Evolutionary conservation across 2,113 vertebrate genomes (phyloP), one percentile per base, ranked within the genome.

Genomic region (Halichoeres trimaculatus): DNA sequence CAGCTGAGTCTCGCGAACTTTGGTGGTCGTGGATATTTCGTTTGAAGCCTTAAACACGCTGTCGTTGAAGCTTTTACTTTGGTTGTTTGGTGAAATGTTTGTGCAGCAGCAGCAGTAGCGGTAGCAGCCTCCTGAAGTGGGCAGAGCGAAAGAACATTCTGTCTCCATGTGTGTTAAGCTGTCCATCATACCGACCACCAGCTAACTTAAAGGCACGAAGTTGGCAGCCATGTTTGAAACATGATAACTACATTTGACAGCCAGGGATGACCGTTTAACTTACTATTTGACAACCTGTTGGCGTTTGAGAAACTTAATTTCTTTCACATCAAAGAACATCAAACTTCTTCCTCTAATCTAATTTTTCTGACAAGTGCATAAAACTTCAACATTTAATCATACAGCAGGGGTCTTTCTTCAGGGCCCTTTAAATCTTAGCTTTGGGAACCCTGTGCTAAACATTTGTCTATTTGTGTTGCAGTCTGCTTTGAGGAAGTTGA

Each of bases 81-180:
- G 10, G 13, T 22, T 47, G 43, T 8, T 43, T 2, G 20, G 43
- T 19, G 2, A n/a, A 14, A 3, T 50, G 55, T 67, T 23, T 56
- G 34, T 22, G 0, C 23, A 8, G 43, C 19, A 20, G n/a, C n/a
- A n/a, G n/a, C n/a, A n/a, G n/a, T n/a, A n/a, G n/a, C n/a, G n/a
- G n/a, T n/a, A n/a, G n/a, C n/a, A n/a, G 43, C 17, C 1, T 48
- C n/a, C 8, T 16, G 24, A 38, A 17, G 41, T 35, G 26, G 11
- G 36, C 47, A 14, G 17, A 48, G 30, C 8, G 2, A 50, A 50
- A 36, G 58, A 23, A 62, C 47, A 38, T 45, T 10, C 12, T 36
- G 38, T 72, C 6, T 74, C 70, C 59, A n/a, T 38, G 22, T 19
- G 30, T 62, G 52, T 55, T 36, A 41, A 35, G 52, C 40, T 61